Conservation (phyloP, 2,888 invertebrate genomes). For the Drosophila anomalata region DNA sequence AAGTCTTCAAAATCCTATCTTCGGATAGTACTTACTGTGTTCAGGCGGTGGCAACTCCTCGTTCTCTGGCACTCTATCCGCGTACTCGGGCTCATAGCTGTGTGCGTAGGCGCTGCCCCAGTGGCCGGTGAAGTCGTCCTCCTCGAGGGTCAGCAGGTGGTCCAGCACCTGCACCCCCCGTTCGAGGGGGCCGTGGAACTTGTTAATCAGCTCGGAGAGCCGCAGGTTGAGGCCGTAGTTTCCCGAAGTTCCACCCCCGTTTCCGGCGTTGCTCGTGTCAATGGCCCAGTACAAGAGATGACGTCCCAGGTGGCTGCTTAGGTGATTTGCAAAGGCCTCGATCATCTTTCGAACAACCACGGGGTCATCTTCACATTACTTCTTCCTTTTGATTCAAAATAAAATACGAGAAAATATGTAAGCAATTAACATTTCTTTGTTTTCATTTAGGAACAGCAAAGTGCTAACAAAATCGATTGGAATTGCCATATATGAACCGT, state of each 20-base stretch:
- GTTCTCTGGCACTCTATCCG: constrained; percentile 60
- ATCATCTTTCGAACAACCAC: constrained; percentile 80
- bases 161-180: constrained; percentile 86
- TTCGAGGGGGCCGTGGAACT: constrained; percentile 84
- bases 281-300: constrained; percentile 87
- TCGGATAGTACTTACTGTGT: constrained; percentile 43
- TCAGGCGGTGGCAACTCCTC: constrained; percentile 65
- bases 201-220: constrained; percentile 85
- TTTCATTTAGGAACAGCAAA: not conserved
- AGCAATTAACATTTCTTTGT: too few relatives aligned
- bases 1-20: too few relatives aligned
- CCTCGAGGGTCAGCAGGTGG: constrained; percentile 87
- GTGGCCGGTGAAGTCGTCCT: constrained; percentile 83
- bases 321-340: constrained; percentile 83
- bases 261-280: constrained; percentile 81
- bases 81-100: constrained; percentile 80
- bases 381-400: not conserved
- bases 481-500: not conserved
- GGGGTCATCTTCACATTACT: constrained; percentile 52
- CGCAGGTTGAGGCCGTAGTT: constrained; percentile 85
- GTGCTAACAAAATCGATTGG: not conserved
- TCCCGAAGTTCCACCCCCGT: constrained; percentile 70
- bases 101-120: constrained; percentile 82
- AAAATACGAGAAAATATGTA: not conserved
- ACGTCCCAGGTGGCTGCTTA: constrained; percentile 85